Percentiles rank a stretch among this genome's conserved stretches.
phyloP scores from a whole-genome alignment of 92 coral and sea anemone genomes.

The Actinostola sp. region DNA sequence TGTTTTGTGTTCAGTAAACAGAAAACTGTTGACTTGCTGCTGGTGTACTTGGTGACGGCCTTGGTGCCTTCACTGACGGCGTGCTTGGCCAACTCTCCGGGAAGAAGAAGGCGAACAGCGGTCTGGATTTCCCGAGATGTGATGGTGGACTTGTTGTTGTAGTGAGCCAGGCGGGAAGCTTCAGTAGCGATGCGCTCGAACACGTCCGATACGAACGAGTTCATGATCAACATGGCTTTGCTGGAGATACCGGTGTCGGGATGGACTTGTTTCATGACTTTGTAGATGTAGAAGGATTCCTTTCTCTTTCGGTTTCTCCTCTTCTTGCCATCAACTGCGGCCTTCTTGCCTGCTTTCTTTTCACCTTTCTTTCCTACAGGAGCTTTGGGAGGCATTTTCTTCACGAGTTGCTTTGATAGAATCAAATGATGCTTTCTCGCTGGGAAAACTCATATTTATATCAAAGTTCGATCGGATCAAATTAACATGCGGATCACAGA shows the following conservation, averaged over 20 bases:
- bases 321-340: no score
- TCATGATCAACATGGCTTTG: slow-evolving; percentile 81
- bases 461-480: no score
- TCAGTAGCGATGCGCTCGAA: slow-evolving; percentile 77
- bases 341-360: no score
- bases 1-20: slow-evolving; percentile 28
- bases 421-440: no score
- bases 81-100: slow-evolving; percentile 84
- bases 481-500: no score
- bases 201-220: slow-evolving; percentile 73
- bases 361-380: no score
- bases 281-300: slow-evolving; percentile 82
- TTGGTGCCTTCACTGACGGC: slow-evolving; percentile 85
- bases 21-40: slow-evolving; percentile 70
- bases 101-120: slow-evolving; percentile 76
- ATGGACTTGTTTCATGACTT: slow-evolving; percentile 82
- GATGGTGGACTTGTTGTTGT: slow-evolving; percentile 71
- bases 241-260: slow-evolving; percentile 90
- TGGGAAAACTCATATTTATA: no score
- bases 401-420: no score
- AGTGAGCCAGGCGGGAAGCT: slow-evolving; percentile 77
- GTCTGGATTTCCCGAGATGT: slow-evolving; percentile 86
- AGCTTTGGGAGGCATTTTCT: no score
- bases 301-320: no score
- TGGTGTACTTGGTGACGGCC: slow-evolving; percentile 88